Conservation (phyloP, 2,888 invertebrate genomes). For the Chymomyza fuscimana region DNA sequence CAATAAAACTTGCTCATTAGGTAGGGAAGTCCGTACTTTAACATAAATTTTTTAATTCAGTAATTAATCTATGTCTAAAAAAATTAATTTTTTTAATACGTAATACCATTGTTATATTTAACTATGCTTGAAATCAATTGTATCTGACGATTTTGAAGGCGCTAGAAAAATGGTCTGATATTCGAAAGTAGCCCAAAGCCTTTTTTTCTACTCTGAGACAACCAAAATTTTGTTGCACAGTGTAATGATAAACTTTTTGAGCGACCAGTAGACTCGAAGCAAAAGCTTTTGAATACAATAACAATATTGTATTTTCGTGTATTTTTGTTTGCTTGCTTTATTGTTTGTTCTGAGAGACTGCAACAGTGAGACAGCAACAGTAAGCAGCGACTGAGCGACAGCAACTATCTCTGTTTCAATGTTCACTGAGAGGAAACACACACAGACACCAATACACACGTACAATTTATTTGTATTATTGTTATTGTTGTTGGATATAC, state of each 20-base stretch:
- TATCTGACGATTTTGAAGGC: no score
- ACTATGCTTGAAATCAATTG: no score
- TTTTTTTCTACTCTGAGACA: neutral
- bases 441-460: conserved; percentile 12
- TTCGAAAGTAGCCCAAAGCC: no score
- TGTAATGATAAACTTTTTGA: conserved; percentile 35
- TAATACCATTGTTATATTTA: no score
- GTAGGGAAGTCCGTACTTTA: no score
- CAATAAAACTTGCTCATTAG: no score
- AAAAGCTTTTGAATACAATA: conserved; percentile 39
- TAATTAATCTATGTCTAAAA: no score
- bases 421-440: conserved; percentile 62
- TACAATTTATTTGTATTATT: neutral
- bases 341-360: conserved; percentile 65
- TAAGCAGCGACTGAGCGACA: conserved; percentile 30
- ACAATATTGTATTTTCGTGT: conserved; percentile 34
- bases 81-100: no score
- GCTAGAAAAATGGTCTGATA: no score
- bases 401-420: conserved; percentile 56
- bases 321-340: conserved; percentile 53
- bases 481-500: neutral
- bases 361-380: conserved; percentile 19
- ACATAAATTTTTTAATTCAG: no score
- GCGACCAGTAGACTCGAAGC: conserved; percentile 13
- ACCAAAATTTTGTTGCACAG: neutral